Base-by-base conservation (phyloP, 2,797 vertebrate species). In the Scolopax bukidnonensis region DNA sequence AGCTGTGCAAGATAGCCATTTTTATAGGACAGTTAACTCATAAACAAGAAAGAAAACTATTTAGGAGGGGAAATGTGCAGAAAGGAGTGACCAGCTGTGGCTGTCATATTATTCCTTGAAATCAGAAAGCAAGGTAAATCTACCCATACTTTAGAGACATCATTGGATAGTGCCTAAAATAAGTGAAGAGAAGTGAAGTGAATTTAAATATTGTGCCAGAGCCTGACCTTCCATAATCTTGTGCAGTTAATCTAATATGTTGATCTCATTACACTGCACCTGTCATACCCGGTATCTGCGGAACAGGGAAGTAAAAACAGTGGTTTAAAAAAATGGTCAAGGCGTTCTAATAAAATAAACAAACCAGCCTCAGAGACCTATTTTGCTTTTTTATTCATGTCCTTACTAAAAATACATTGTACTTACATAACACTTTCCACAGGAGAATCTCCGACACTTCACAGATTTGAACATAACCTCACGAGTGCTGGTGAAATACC, bases 161-260 rank as follows among this genome's bases (percentile, higher is more conserved):
- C 91, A 92, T 68, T 95, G 87, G 74, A 96, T 85, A 91, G 63
- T 87, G 87, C 71, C 88, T 93, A 93, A 96, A 97, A 92, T 77
- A 93, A 90, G 51, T 28, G 45, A 86, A 92, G 60, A 28, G 36
- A 36, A 36, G 36, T 36, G 36, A 36, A 36, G 36, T 36, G 36
- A 36, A 25, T 89, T 88, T 56, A 85, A 96, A 95, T 95, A 95
- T 68, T 18, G 8, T 82, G 17, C 1, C 3, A 65, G 47, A 54
- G 32, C 32, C 3, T 36, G 79, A 74, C 33, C 64, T 88, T 88
- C 61, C 53, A 63, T 50, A 84, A 79, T 70, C 41, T 51, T 40
- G 25, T 60, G 33, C 23, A 45, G 57, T 77, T 94, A 71, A 67
- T 87, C 56, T 71, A 89, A 53, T 83, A 40, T 45, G 41, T 36